Base-by-base conservation (phyloP, 2,888 invertebrate genomes). In the Plagodis pulveraria region DNA sequence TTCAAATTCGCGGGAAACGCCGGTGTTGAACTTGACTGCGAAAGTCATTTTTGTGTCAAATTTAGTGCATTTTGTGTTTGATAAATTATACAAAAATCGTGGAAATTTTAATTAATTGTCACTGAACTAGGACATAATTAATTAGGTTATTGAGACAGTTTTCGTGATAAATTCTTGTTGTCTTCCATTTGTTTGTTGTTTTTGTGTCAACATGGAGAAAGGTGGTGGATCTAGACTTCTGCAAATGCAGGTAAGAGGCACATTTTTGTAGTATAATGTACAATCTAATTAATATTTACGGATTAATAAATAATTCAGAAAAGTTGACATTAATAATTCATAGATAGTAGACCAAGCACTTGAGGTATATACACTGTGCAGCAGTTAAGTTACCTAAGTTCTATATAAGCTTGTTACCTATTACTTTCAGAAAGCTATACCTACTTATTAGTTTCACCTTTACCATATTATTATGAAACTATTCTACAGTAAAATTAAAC, bases 211-310 rank as follows among this genome's bases (percentile, higher is more conserved):
- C 64, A 92, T 92, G 91, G 91, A 92, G 76, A 90, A 85, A 61
- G 83, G 71, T 54, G 84, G 85, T 56, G 89, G 88, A 36, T 92
- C 91, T 51, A 80, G 84, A 67, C 83, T 92, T 36, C 72, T 92
- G 76, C 90, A 92, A 67, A 92, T 92, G 88, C 90, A 92, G 87
- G 91, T 90, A 72, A 79, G 80, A 38, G 5, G 33, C 4, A 42
- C 12, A 8, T 8, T 38, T 38, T 38, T 8, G 7, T 38, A 38
- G n/a, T n/a, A n/a, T n/a, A n/a, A n/a, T n/a, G n/a, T n/a, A n/a
- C n/a, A n/a, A n/a, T n/a, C n/a, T n/a, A n/a, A n/a, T n/a, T n/a
- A n/a, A n/a, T n/a, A n/a, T n/a, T n/a, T n/a, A n/a, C n/a, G n/a
- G 9, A 38, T 38, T 0, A 22, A 22, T 22, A 22, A n/a, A 22